Percentiles rank a stretch among this genome's conserved stretches.
Conservation (phyloP, 1,140 invertebrate genomes). For the Pseudomyrmex concolor region DNA sequence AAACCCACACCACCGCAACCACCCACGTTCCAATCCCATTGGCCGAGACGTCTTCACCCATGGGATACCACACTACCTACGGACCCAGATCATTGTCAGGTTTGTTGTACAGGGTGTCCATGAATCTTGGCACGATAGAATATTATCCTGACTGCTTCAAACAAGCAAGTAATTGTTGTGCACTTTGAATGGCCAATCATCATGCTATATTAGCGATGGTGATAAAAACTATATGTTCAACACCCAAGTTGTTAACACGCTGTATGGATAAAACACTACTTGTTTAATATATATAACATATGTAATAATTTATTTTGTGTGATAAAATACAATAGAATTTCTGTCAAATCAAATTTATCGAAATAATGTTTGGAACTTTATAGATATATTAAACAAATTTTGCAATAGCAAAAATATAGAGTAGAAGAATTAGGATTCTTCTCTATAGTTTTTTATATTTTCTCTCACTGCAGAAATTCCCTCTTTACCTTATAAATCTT, state of each 20-base stretch:
- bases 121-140: conserved; percentile 18
- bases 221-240: background rate
- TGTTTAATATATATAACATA: no score
- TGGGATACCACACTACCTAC: conserved; percentile 75
- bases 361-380: background rate
- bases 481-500: background rate
- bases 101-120: conserved; percentile 48
- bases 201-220: conserved; percentile 23
- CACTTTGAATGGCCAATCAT: background rate
- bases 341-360: no score
- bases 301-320: no score
- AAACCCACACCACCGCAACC: conserved; percentile 74
- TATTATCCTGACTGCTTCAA: conserved; percentile 15
- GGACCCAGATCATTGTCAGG: conserved; percentile 62
- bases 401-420: background rate
- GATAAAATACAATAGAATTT: no score
- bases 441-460: no score
- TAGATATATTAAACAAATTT: background rate
- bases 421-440: no score
- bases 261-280: background rate
- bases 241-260: background rate
- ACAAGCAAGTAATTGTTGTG: conserved; percentile 2
- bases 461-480: background rate
- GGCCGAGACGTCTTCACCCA: conserved; percentile 69
- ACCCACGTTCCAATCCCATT: conserved; percentile 79